Conservation (phyloP, 2,797 vertebrate genomes). For the Acipenser transmontanus region DNA sequence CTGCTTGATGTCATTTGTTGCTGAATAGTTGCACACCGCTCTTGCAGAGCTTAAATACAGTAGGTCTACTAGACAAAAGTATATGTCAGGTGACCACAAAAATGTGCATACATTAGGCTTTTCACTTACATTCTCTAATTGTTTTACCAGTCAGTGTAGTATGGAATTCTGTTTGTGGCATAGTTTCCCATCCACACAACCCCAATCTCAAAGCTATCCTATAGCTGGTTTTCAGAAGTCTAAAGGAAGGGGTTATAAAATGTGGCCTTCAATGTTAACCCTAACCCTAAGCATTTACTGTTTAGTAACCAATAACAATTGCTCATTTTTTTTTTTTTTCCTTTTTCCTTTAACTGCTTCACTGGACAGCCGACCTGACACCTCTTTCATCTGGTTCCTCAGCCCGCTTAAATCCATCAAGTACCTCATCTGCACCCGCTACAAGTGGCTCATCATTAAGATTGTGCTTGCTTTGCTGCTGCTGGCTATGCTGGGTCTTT, state of each 20-base stretch:
- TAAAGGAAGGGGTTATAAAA: background rate
- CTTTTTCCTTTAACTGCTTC: conserved; percentile 23
- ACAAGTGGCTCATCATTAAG: conserved; percentile 96
- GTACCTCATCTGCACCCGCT: conserved; percentile 89
- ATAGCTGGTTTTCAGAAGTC: background rate
- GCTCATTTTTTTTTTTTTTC: conserved; percentile 17
- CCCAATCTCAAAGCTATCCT: background rate
- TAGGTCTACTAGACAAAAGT: too few relatives aligned
- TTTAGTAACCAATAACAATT: conserved; percentile 39
- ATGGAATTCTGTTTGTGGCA: background rate
- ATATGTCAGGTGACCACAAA: too few relatives aligned
- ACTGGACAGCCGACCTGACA: conserved; percentile 79
- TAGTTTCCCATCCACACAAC: background rate
- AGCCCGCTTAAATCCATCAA: conserved; percentile 84
- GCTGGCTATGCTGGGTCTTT: conserved; percentile 79
- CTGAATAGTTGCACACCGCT: background rate
- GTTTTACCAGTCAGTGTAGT: background rate
- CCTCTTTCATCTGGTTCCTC: conserved; percentile 89
- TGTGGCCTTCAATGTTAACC: background rate
- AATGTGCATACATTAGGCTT: background rate
- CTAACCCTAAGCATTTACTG: background rate
- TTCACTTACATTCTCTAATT: background rate
- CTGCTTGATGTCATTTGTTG: background rate
- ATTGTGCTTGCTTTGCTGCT: conserved; percentile 76
- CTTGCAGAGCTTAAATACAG: too few relatives aligned